phyloP scores from a whole-genome alignment of 2,113 vertebrate species.

The Saguinus imperator region DNA sequence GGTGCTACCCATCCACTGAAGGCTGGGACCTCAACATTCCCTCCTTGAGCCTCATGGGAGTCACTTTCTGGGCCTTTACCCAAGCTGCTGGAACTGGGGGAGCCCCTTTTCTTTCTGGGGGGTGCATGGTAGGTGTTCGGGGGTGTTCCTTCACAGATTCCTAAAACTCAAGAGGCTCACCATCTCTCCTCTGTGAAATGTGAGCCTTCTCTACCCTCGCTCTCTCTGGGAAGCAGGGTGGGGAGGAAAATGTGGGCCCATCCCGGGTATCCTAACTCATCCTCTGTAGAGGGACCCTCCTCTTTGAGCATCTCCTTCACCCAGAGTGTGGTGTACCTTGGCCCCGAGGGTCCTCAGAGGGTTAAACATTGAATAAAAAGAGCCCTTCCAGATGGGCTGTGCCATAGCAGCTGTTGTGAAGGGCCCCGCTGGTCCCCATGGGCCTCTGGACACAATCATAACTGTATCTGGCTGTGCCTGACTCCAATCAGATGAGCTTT shows the following conservation, averaged over 20 bases:
- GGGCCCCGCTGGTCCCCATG: neutral
- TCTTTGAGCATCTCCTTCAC: neutral
- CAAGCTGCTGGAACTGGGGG: neutral
- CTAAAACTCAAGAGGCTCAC: neutral
- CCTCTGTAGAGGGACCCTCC: neutral
- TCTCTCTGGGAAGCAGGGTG: neutral
- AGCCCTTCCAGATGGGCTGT: slow-evolving; percentile 35
- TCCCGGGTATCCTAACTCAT: neutral
- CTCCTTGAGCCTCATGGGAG: neutral
- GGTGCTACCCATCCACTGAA: neutral
- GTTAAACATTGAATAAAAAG: neutral
- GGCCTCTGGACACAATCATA: neutral
- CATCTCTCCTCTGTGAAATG: neutral
- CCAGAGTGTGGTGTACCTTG: neutral
- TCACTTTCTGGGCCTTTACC: neutral
- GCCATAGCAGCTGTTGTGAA: neutral
- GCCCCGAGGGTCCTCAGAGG: neutral
- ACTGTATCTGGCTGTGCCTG: neutral
- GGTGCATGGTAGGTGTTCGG: neutral
- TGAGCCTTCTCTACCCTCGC: neutral
- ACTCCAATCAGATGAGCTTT: neutral
- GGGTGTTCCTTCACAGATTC: neutral
- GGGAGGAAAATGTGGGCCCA: neutral
- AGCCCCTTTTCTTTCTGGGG: neutral
- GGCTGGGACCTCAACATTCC: no score